A percentile compares a stretch with the other conserved stretches of the same genome.
These are phyloP conservation scores for Lethenteron camtschaticum DNA, from an alignment of 2,113 vertebrate genomes.

Conservation along the genomic window DNA sequence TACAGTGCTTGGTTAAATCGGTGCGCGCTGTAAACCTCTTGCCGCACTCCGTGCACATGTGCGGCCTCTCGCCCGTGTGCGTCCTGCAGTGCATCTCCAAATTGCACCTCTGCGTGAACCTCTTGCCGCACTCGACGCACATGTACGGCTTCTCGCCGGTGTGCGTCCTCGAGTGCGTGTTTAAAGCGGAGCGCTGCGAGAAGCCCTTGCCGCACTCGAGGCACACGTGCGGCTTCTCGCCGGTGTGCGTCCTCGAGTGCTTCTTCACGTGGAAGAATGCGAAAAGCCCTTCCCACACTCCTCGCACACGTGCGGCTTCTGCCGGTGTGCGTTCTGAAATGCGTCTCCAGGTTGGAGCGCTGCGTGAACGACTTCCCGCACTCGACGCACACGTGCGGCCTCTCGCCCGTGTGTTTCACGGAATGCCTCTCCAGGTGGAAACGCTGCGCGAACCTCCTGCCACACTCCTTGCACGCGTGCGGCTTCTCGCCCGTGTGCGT, in stretches of 20 bases:
- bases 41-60: conserved; percentile 5
- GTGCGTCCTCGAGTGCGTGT: conserved; percentile 19
- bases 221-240: conserved; percentile 1
- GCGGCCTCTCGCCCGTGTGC: conserved; percentile 16
- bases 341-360: conserved; percentile 9
- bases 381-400: conserved; percentile 18
- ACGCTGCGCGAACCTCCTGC: conserved; percentile 21
- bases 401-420: conserved; percentile 20
- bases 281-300: conserved; percentile 17
- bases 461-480: conserved; percentile 32
- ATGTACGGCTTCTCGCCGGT: conserved; percentile 21
- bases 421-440: conserved; percentile 27
- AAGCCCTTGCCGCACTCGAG: neutral
- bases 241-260: neutral
- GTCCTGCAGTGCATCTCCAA: conserved; percentile 17
- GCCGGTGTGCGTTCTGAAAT: conserved; percentile 8
- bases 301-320: conserved; percentile 19
- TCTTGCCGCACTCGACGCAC: conserved; percentile 22
- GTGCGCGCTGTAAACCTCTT: neutral
- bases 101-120: conserved; percentile 18
- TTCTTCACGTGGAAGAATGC: conserved; percentile 11
- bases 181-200: conserved; percentile 15
- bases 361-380: conserved; percentile 22
- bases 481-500: conserved; percentile 23
- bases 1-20: neutral